A percentile compares a stretch with the other conserved stretches of the same genome.
These are phyloP conservation scores for Muscicapa adusta DNA, from an alignment of 2,113 vertebrate genomes.

Conservation along the genomic window DNA sequence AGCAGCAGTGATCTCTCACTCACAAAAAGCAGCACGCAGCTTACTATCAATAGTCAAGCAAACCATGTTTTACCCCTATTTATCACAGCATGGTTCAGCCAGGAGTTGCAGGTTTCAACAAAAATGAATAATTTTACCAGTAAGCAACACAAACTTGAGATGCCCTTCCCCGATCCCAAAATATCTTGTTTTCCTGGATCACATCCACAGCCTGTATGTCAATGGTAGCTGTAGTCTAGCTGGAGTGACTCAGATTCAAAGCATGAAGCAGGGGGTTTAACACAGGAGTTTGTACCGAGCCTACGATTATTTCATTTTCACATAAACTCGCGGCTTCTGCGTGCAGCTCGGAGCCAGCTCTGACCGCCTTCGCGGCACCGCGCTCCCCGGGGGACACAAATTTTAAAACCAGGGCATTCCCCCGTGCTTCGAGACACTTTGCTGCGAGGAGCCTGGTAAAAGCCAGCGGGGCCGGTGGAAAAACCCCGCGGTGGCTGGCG, in stretches of 20 bases:
- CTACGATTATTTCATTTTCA: neutral
- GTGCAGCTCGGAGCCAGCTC: neutral
- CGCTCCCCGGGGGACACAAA: neutral
- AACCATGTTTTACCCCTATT: neutral
- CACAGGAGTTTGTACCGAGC: neutral
- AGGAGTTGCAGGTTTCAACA: constrained; percentile 13
- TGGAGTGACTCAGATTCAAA: neutral
- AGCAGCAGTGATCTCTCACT: constrained; percentile 7
- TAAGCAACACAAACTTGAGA: constrained; percentile 4
- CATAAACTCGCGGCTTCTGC: neutral
- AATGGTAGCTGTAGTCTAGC: neutral
- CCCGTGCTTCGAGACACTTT: neutral
- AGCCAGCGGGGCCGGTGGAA: neutral
- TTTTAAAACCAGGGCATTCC: neutral
- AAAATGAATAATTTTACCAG: constrained; percentile 30
- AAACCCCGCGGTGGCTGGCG: neutral
- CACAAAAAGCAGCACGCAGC: neutral
- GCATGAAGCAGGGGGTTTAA: neutral
- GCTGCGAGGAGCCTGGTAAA: neutral
- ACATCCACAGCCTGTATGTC: neutral
- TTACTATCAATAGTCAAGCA: constrained; percentile 39
- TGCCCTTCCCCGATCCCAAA: constrained; percentile 21
- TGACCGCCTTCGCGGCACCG: neutral
- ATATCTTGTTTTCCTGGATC: constrained; percentile 48
- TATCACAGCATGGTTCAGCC: neutral